Conservation (phyloP, 2,113 vertebrate species). For the Poecilia latipinna region DNA sequence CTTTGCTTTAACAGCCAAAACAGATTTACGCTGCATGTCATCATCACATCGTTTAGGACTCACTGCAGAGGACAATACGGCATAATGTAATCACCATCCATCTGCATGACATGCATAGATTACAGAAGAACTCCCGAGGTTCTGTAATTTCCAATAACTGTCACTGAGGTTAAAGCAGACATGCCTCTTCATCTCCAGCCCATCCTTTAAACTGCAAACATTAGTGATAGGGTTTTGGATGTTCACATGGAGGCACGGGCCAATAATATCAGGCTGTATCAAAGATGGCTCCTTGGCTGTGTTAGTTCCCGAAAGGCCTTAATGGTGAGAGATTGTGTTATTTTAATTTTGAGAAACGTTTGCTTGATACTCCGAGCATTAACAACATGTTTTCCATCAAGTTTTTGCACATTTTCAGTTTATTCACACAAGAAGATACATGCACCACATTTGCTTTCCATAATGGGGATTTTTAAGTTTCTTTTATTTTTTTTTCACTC, state of each 20-base stretch:
- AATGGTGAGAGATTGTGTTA: neutral
- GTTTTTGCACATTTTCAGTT: neutral
- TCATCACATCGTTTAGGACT: conserved; percentile 64
- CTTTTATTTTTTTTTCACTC: too few relatives aligned
- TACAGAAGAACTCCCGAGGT: conserved; percentile 46
- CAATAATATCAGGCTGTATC: neutral
- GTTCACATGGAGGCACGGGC: neutral
- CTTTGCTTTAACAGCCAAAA: conserved; percentile 6
- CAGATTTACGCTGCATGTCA: conserved; percentile 63
- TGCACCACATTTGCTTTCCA: too few relatives aligned
- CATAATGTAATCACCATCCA: conserved; percentile 61
- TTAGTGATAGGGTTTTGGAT: conserved; percentile 8
- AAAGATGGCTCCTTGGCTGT: neutral
- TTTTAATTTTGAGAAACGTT: neutral
- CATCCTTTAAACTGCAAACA: conserved; percentile 24
- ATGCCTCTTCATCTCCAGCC: conserved; percentile 17
- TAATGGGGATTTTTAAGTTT: too few relatives aligned
- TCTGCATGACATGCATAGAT: conserved; percentile 54
- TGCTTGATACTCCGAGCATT: neutral
- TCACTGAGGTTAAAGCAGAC: conserved; percentile 49
- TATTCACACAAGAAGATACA: too few relatives aligned
- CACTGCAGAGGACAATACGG: conserved; percentile 49
- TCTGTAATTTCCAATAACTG: conserved; percentile 64
- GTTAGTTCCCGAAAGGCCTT: too few relatives aligned
- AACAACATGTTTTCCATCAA: neutral